A percentile compares a stretch with the other conserved stretches of the same genome.
Conservation (phyloP, 2,113 vertebrate genomes). For the Amia ocellicauda region DNA sequence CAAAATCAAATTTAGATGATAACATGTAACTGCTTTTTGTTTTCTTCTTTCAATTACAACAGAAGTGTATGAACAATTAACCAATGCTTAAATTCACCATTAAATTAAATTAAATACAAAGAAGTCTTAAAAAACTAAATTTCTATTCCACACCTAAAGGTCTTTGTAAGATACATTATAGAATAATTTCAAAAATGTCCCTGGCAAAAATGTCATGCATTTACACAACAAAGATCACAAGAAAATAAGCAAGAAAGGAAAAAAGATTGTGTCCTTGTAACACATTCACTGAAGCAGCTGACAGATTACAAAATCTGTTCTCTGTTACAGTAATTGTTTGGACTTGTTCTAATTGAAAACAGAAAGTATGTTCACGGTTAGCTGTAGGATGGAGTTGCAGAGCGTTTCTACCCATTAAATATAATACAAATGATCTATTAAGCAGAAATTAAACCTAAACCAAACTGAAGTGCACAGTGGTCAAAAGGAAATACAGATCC, state of each 20-base stretch:
- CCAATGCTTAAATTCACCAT: neutral
- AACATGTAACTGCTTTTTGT: too few relatives aligned
- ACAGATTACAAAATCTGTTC: constrained; percentile 34
- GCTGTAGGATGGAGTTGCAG: constrained; percentile 17
- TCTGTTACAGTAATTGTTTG: constrained; percentile 35
- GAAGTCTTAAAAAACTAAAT: too few relatives aligned
- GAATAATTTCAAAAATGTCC: neutral
- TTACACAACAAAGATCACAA: neutral
- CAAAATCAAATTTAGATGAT: neutral
- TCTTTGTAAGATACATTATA: neutral
- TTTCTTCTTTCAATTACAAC: too few relatives aligned
- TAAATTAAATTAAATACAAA: neutral
- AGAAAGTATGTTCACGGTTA: constrained; percentile 22
- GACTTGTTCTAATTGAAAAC: constrained; percentile 42
- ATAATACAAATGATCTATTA: constrained; percentile 14
- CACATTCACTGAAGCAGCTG: constrained; percentile 21
- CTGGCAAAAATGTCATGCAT: neutral
- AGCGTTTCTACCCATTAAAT: constrained; percentile 13
- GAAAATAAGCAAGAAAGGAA: neutral
- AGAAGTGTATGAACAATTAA: too few relatives aligned
- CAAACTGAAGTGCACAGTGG: neutral
- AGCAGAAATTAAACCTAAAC: constrained; percentile 11
- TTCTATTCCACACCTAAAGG: too few relatives aligned
- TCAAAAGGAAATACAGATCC: neutral
- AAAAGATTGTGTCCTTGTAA: neutral